A percentile compares a stretch with the other conserved stretches of the same genome.
Conservation (phyloP, 2,797 vertebrate species). For the Odontamblyopus rebecca region DNA sequence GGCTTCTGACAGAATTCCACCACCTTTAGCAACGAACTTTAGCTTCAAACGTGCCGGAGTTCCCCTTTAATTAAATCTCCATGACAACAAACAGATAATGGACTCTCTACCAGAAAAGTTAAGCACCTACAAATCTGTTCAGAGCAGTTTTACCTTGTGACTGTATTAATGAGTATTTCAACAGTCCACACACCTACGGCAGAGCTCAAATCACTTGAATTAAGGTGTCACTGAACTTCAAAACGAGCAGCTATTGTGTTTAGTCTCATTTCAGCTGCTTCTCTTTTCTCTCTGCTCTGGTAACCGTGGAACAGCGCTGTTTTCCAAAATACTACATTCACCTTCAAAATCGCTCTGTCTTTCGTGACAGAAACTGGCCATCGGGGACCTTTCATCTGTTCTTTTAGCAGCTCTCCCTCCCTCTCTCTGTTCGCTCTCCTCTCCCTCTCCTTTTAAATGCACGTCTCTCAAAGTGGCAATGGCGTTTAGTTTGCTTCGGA, state of each 20-base stretch:
- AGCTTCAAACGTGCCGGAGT: too few species aligned
- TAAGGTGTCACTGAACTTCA: too few species aligned
- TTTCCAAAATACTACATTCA: neutral
- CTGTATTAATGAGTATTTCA: too few species aligned
- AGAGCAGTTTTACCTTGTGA: neutral
- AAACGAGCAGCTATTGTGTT: neutral
- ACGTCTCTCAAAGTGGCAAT: conserved; percentile 17
- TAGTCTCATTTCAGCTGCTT: neutral
- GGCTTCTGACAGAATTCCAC: too few species aligned
- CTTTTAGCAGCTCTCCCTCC: neutral
- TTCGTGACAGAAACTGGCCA: conserved; percentile 1
- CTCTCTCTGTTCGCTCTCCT: conserved; percentile 1
- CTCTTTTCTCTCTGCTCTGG: neutral
- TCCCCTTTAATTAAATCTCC: too few species aligned
- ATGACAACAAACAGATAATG: too few species aligned
- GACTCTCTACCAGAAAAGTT: neutral
- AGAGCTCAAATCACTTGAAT: too few species aligned
- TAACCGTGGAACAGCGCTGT: too few species aligned
- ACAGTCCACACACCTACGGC: too few species aligned
- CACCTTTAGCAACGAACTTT: too few species aligned
- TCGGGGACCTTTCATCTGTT: neutral
- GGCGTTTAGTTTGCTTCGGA: conserved; percentile 28
- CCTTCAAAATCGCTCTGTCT: neutral
- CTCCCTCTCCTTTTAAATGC: conserved; percentile 2
- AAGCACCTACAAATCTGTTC: neutral